Conservation (phyloP, 2,797 vertebrate species). For the Chelon auratus region DNA sequence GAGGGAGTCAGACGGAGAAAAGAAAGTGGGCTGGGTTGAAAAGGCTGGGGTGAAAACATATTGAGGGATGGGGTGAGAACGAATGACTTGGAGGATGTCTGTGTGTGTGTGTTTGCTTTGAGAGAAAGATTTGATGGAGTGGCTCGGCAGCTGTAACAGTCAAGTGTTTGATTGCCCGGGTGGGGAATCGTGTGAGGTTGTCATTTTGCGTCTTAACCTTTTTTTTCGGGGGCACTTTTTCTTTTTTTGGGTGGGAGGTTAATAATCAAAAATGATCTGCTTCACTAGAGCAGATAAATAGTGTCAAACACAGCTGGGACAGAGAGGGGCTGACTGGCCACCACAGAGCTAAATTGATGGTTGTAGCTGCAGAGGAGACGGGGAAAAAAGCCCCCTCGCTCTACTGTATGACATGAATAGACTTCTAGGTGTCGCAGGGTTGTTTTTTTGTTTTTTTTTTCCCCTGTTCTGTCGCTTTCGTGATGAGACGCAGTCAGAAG, state of each 20-base stretch:
- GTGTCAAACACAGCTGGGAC: constrained; percentile 79
- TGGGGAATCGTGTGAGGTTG: constrained; percentile 72
- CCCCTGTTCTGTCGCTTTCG: constrained; percentile 66
- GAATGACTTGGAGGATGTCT: constrained; percentile 16
- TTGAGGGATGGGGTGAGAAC: constrained; percentile 58
- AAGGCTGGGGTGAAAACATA: constrained; percentile 43
- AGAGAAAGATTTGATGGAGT: constrained; percentile 65
- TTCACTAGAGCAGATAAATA: constrained; percentile 84
- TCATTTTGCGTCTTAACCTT: constrained; percentile 84
- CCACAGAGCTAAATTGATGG: constrained; percentile 81
- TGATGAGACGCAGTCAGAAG: constrained; percentile 72
- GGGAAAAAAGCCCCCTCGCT: constrained; percentile 61
- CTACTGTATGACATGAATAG: constrained; percentile 85
- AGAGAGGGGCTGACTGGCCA: constrained; percentile 78
- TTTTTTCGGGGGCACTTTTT: constrained; percentile 61
- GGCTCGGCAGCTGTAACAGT: constrained; percentile 75
- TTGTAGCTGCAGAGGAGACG: constrained; percentile 78
- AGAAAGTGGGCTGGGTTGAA: constrained; percentile 34
- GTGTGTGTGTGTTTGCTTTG: constrained; percentile 9
- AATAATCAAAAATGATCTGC: constrained; percentile 85
- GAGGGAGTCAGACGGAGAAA: constrained; percentile 50
- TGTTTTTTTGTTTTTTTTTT: constrained; percentile 19
- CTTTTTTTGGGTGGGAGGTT: constrained; percentile 75
- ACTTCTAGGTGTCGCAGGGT: constrained; percentile 75
- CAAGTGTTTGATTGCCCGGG: constrained; percentile 75